Evolutionary conservation across 2,888 invertebrate genomes (phyloP), one percentile per base, ranked within the genome.

Genomic region (Lamellibrachia columna): DNA sequence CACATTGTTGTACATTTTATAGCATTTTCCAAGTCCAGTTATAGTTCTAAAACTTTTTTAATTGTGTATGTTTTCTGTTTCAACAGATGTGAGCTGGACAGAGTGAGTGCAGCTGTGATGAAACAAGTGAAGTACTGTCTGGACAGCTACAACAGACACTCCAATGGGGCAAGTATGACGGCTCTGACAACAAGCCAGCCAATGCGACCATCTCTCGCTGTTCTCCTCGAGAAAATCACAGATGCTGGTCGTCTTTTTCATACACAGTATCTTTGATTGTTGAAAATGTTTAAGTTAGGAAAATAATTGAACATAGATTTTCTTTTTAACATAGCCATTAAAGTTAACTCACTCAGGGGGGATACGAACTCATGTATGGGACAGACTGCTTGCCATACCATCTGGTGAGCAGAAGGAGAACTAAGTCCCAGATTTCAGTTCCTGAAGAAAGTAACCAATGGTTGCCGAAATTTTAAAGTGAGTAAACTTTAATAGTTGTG

Each of bases 201-300:
- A 15, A 15, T 75, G 75, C 22, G 75, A n/a, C 75, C 75, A 75
- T 75, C 75, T 6, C 3, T 75, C n/a, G 75, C 75, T 6, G 75
- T 75, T 75, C 75, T 75, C 15, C 75, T 75, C 6, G 75, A 75
- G 75, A 75, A 75, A n/a, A 75, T 75, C 22, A 75, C 75, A 22
- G 75, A 75, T 75, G 75, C 75, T 75, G 75, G 75, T 75, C 75
- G 15, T 3, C 75, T 75, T 75, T 75, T 75, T 22, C 75, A 75
- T n/a, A 75, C 75, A 75, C 75, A 75, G 75, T 75, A 75, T 75
- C 75, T n/a, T 75, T 75, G 75, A 75, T 75, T 75, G 75, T 75
- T 75, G 40, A 40, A 40, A 40, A 40, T 40, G 40, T 40, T 40
- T 1, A 40, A 40, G 40, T 40, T 40, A 40, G 40, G 40, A 40